Evolutionary conservation across 2,888 invertebrate genomes (phyloP).

Genomic region (Perithous albicinctus): DNA sequence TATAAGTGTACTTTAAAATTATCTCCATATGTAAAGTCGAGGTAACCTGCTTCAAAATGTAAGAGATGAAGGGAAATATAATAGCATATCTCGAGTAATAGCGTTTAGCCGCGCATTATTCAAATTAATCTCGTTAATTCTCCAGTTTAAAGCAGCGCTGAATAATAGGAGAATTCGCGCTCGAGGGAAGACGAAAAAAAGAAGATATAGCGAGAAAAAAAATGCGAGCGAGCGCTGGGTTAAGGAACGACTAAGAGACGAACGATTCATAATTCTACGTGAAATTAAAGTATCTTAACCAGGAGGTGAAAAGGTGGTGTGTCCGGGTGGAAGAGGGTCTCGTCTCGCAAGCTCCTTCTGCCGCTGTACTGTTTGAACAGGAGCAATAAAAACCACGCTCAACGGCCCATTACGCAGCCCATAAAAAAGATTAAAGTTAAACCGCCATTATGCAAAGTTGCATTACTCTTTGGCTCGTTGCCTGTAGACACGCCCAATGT

Average conservation of each 20-base stretch:
- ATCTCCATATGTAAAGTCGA: background rate
- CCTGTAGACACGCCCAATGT: conserved; percentile 43
- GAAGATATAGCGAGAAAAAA: background rate
- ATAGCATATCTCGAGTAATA: conserved; percentile 1
- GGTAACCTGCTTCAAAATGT: background rate
- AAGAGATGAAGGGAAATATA: background rate
- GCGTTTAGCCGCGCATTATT: conserved; percentile 10
- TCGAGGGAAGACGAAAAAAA: background rate
- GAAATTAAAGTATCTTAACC: conserved; percentile 39
- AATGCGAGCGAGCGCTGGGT: conserved; percentile 1
- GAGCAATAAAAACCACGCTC: conserved; percentile 75
- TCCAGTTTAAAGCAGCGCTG: background rate
- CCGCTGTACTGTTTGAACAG: conserved; percentile 67
- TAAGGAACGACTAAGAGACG: conserved; percentile 9
- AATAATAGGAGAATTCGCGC: conserved; percentile 6
- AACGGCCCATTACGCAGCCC: conserved; percentile 79
- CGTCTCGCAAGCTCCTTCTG: conserved; percentile 12
- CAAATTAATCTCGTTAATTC: conserved; percentile 19
- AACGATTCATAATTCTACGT: conserved; percentile 50
- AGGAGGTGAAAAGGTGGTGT: conserved; percentile 23
- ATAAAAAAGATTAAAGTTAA: conserved; percentile 82
- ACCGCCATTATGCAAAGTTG: conserved; percentile 80
- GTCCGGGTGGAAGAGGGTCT: background rate
- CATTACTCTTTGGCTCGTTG: conserved; percentile 68
- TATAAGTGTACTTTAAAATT: no score